Conservation (phyloP, 2,113 vertebrate species). For the Emydocephalus ijimae region DNA sequence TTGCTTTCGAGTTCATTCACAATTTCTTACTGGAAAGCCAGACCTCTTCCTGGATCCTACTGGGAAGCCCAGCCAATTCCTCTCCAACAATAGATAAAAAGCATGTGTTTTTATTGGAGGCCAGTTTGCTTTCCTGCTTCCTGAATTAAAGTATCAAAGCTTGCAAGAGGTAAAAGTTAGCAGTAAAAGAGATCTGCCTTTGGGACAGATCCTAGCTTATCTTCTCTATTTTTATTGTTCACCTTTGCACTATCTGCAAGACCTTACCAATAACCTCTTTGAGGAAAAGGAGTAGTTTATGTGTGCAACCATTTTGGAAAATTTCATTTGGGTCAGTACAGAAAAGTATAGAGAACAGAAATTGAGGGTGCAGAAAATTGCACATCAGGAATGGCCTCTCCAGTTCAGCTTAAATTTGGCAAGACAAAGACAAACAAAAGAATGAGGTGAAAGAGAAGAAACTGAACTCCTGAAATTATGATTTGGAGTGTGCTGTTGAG, state of each 20-base stretch:
- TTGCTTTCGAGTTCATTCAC: not conserved
- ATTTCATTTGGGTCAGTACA: not conserved
- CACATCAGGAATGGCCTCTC: not conserved
- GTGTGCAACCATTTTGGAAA: not conserved
- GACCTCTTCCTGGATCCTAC: constrained; percentile 3
- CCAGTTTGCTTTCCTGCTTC: not conserved
- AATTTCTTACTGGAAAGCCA: not conserved
- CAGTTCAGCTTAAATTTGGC: not conserved
- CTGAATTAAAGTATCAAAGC: not conserved
- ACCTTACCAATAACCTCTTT: not conserved
- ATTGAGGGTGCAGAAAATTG: not conserved
- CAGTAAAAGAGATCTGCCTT: not conserved
- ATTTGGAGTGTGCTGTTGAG: not conserved
- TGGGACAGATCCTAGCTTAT: not conserved
- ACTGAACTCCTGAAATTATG: not conserved
- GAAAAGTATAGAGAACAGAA: not conserved
- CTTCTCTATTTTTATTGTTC: not conserved
- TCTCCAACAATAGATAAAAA: not conserved
- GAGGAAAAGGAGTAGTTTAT: not conserved
- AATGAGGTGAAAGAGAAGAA: not conserved
- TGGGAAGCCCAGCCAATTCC: not conserved
- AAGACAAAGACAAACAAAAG: not conserved
- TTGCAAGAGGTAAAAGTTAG: not conserved
- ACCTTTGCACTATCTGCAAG: not conserved
- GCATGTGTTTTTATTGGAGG: not conserved